phyloP scores from a whole-genome alignment of 2,888 invertebrate species.

The Heteropelma amictum region DNA sequence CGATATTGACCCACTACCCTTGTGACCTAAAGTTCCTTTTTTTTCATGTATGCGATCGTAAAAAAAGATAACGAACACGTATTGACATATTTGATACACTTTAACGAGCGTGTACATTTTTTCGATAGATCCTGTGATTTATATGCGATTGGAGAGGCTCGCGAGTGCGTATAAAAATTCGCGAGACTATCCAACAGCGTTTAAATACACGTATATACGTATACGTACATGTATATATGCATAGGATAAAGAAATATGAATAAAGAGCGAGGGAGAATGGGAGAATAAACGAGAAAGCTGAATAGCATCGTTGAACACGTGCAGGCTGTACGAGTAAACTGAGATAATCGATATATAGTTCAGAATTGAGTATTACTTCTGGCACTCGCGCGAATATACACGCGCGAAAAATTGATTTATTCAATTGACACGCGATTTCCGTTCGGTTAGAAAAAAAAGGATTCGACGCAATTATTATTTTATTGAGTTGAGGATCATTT shows the following conservation, averaged over 20 bases:
- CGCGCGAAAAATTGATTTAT: constrained; percentile 15
- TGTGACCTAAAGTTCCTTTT: constrained; percentile 1
- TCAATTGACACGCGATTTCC: not conserved
- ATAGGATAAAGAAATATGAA: not conserved
- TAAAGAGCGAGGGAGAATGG: constrained; percentile 48
- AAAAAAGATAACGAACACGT: not conserved
- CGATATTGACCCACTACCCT: constrained; percentile 4
- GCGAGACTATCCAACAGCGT: constrained; percentile 29
- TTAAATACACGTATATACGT: constrained; percentile 6
- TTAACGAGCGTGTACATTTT: too few species aligned
- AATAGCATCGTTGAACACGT: constrained; percentile 43
- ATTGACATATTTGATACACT: not conserved
- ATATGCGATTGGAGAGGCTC: constrained; percentile 27
- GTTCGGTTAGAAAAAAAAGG: not conserved
- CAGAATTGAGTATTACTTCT: constrained; percentile 9
- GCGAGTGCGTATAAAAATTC: constrained; percentile 46
- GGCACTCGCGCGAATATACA: not conserved
- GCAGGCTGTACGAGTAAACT: constrained; percentile 29
- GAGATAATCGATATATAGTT: constrained; percentile 37
- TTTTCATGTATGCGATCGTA: not conserved
- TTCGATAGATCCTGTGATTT: constrained; percentile 43
- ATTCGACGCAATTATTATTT: not conserved
- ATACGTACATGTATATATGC: not conserved
- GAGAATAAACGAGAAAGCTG: constrained; percentile 51
- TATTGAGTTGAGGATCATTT: too few species aligned